Evolutionary conservation across 2,888 invertebrate genomes (phyloP), one percentile per base, ranked within the genome.

Genomic region (Ceriagrion tenellum): DNA sequence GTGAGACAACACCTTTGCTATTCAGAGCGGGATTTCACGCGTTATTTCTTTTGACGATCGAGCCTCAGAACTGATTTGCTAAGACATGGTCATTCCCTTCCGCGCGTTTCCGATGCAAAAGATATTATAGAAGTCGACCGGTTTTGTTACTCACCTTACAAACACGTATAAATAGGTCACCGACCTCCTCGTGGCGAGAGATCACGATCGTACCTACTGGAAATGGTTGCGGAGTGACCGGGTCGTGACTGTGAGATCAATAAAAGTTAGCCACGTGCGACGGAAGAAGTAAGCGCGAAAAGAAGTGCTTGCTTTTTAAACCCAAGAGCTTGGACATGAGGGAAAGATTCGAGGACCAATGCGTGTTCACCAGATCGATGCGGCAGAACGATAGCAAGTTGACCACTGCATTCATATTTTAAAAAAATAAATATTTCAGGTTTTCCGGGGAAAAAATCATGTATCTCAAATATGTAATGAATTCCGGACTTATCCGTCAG

Each of bases 81-180:
- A 30, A 16, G 12, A 30, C 74, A 10, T 16, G 30, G 74, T 30
- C 10, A 69, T 26, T 13, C 12, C 69, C 74, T 30, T 30, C 74
- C 74, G n/a, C 30, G 30, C 74, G 74, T 74, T 74, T 74, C 16
- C 74, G 30, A 74, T 74, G 74, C 30, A 74, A n/a, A n/a, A 74
- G 74, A 74, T 63, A 74, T 74, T 74, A n/a, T n/a, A 74, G 74
- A 74, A 30, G 74, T 74, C 74, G 30, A 74, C 74, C 74, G 74
- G 74, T 74, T 74, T 30, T 16, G n/a, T 30, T 74, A n/a, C 74
- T 74, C 30, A 74, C 74, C 74, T 30, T 30, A 74, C 30, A 12
- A 16, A n/a, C n/a, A n/a, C n/a, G 74, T n/a, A 30, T 74, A 74
- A 74, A 74, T 74, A 74, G 74, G 74, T 74, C 74, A 16, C 74